Evolutionary conservation across 2,797 vertebrate genomes (phyloP), one percentile per base, ranked within the genome.

Genomic region (Nyctibius grandis): DNA sequence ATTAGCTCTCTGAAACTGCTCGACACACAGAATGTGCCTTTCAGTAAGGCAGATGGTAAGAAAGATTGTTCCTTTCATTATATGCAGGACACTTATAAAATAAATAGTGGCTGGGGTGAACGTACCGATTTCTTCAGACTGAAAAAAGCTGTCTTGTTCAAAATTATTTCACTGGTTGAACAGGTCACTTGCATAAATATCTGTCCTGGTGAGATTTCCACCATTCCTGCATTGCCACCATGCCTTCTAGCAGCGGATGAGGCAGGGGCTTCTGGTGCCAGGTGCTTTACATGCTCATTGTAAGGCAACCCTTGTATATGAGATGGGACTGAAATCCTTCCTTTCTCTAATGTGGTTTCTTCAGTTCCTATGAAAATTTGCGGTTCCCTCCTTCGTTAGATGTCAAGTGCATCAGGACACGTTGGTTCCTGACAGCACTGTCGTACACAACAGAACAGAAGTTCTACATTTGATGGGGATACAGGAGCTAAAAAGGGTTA

Each of bases 31-130:
- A 95, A 95, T 87, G 95, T 85, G 90, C 88, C 90, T 97, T 95
- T 96, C 92, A 68, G 88, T 69, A 57, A 85, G 94, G 96, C 94
- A 96, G 95, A 96, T 94, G 96, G 93, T 54, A 96, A 96, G 95
- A 96, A 96, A 95, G 96, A 96, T 96, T 91, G 93, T 95, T 95
- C 96, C 96, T 96, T 97, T 97, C 95, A 91, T 94, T 95, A 89
- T 31, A 79, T n/a, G 85, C 92, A 91, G 91, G 94, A 96, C 92
- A 93, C 94, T 96, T 95, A 95, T 17, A 96, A 97, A 97, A 96
- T 97, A 97, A 97, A 96, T 96, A 96, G 89, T 81, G 84, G 42
- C 93, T 77, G 85, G 83, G 77, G 85, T 83, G 87, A 93, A 38
- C 0, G 45, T 68, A 88, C 86, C 0, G 1, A 72, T 92, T 96